Conservation (phyloP, 2,888 invertebrate genomes). For the Hoplodrina ambigua region DNA sequence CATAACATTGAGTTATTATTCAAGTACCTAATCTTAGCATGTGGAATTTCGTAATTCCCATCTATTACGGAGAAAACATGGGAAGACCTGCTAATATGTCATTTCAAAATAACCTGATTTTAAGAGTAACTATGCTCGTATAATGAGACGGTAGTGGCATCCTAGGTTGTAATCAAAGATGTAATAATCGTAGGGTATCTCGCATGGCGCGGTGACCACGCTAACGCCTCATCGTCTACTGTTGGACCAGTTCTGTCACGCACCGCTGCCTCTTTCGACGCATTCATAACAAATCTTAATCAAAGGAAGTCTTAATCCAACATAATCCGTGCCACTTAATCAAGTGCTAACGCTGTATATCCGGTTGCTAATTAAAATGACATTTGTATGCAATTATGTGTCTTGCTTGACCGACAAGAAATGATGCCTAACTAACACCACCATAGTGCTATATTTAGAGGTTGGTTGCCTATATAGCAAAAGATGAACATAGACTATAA, state of each 20-base stretch:
- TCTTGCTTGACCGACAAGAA: conserved; percentile 40
- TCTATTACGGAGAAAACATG: conserved; percentile 11
- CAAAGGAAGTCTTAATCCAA: conserved; percentile 69
- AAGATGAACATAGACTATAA: conserved; percentile 60
- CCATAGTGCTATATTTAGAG: conserved; percentile 44
- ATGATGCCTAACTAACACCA: conserved; percentile 40
- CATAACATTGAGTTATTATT: neutral
- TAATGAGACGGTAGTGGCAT: conserved; percentile 72
- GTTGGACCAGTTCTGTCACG: conserved; percentile 74
- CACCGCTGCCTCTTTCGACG: conserved; percentile 64
- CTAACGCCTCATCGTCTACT: conserved; percentile 56
- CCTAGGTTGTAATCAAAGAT: conserved; percentile 70
- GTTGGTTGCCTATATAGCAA: conserved; percentile 45
- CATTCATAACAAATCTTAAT: conserved; percentile 68
- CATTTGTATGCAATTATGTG: conserved; percentile 55
- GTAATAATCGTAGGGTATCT: conserved; percentile 71
- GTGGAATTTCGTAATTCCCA: conserved; percentile 8
- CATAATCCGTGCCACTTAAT: conserved; percentile 67
- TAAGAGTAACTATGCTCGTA: conserved; percentile 59
- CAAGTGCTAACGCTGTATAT: conserved; percentile 61
- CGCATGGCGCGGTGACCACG: conserved; percentile 66
- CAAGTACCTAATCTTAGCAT: neutral
- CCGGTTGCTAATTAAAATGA: conserved; percentile 64
- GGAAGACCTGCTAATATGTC: conserved; percentile 37
- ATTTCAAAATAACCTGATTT: conserved; percentile 50